Conservation (phyloP, 1,140 invertebrate species). For the Lepidurus couesii region DNA sequence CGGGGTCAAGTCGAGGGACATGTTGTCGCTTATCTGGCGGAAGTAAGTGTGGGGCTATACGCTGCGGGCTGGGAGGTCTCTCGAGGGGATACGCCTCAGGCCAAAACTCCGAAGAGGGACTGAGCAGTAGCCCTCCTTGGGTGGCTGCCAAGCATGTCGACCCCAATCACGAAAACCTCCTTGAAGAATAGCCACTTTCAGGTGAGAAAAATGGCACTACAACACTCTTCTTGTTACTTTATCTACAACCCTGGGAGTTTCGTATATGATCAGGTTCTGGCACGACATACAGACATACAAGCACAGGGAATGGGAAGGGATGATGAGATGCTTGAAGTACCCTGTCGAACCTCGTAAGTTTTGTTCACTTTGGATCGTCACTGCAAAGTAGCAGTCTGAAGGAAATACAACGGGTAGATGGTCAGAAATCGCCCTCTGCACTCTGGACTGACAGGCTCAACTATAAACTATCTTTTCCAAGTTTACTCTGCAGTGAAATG, state of each 20-base stretch:
- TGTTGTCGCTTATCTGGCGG: constrained; percentile 21
- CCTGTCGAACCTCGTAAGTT: too few species aligned
- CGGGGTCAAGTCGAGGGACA: constrained; percentile 11
- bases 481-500: too few species aligned
- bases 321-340: too few species aligned
- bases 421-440: too few species aligned
- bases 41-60: not conserved
- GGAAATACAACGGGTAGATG: too few species aligned
- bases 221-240: not conserved
- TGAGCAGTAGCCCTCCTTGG: not conserved
- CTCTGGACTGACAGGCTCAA: too few species aligned
- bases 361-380: too few species aligned
- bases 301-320: too few species aligned
- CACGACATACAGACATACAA: not conserved
- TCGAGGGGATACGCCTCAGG: not conserved
- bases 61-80: not conserved
- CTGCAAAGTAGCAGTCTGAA: too few species aligned
- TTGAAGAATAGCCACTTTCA: constrained; percentile 1
- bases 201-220: not conserved
- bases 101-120: not conserved
- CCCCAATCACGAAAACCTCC: not conserved
- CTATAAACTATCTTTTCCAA: too few species aligned
- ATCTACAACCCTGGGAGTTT: not conserved
- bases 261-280: not conserved
- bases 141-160: not conserved